phyloP scores from a whole-genome alignment of 2,113 vertebrate genomes.

The Ictalurus furcatus region DNA sequence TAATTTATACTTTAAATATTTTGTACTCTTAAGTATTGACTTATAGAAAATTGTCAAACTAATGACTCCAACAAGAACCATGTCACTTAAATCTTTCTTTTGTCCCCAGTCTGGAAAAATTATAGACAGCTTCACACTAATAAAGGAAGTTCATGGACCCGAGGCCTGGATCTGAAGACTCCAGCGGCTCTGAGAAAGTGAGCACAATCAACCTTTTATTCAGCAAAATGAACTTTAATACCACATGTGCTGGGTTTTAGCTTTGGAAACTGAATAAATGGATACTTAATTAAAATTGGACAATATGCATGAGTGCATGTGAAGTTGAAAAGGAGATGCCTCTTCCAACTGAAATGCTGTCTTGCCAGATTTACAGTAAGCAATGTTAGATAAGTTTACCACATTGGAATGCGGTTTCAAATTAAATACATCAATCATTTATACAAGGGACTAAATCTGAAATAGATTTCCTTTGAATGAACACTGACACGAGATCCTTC shows the following conservation, averaged over 20 bases:
- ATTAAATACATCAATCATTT: slow-evolving; percentile 15
- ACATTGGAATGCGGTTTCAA: neutral
- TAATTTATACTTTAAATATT: neutral
- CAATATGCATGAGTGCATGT: neutral
- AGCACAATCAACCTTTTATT: slow-evolving; percentile 29
- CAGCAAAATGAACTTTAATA: slow-evolving; percentile 53
- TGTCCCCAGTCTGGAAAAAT: slow-evolving; percentile 80
- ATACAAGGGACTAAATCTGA: neutral
- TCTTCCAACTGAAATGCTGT: slow-evolving; percentile 12
- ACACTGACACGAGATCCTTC: neutral
- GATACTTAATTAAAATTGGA: neutral
- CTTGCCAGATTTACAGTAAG: slow-evolving; percentile 4
- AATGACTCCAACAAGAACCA: neutral
- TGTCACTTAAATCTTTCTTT: slow-evolving; percentile 20
- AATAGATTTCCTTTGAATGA: neutral
- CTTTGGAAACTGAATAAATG: slow-evolving; percentile 9
- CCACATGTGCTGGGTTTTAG: slow-evolving; percentile 38
- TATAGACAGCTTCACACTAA: slow-evolving; percentile 82
- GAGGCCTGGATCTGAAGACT: slow-evolving; percentile 70
- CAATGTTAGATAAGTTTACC: no score
- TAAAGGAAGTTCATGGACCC: slow-evolving; percentile 75
- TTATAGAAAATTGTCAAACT: neutral
- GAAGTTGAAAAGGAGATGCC: neutral
- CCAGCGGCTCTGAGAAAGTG: neutral
- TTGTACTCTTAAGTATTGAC: neutral